Conservation (phyloP, 2,797 vertebrate genomes). For the Microctenopoma lineatum region DNA sequence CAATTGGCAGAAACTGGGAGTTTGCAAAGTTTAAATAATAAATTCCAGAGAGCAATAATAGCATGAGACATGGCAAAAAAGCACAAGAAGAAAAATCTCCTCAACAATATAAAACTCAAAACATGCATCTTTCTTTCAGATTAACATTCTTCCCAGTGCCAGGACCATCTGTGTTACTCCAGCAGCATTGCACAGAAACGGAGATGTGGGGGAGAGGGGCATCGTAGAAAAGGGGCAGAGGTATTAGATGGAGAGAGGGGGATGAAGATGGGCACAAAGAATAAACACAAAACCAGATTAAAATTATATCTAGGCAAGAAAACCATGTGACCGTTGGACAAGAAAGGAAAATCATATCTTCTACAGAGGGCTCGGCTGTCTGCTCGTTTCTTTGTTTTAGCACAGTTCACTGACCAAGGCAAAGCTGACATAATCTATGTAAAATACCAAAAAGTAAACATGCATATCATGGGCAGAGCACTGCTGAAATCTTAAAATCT, state of each 20-base stretch:
- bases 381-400: not conserved
- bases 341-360: slow-evolving; percentile 59
- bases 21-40: slow-evolving; percentile 52
- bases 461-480: slow-evolving; percentile 1
- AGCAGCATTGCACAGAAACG: slow-evolving; percentile 62
- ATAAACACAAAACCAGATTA: slow-evolving; percentile 63
- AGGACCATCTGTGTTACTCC: slow-evolving; percentile 74
- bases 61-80: slow-evolving; percentile 30
- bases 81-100: slow-evolving; percentile 33
- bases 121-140: slow-evolving; percentile 60
- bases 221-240: slow-evolving; percentile 27
- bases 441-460: slow-evolving; percentile 29
- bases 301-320: slow-evolving; percentile 53
- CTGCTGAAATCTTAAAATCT: slow-evolving; percentile 3
- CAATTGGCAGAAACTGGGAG: slow-evolving; percentile 41
- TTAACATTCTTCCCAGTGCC: slow-evolving; percentile 69
- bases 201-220: slow-evolving; percentile 59
- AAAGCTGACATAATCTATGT: slow-evolving; percentile 14
- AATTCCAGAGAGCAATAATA: slow-evolving; percentile 30
- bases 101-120: slow-evolving; percentile 51
- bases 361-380: slow-evolving; percentile 21
- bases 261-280: slow-evolving; percentile 26
- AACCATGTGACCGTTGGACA: slow-evolving; percentile 56
- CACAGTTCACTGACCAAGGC: slow-evolving; percentile 7
- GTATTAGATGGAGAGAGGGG: slow-evolving; percentile 19